Evolutionary conservation across 2,797 vertebrate genomes (phyloP), one percentile per base, ranked within the genome.

Genomic region (Coracias cyanogaster): DNA sequence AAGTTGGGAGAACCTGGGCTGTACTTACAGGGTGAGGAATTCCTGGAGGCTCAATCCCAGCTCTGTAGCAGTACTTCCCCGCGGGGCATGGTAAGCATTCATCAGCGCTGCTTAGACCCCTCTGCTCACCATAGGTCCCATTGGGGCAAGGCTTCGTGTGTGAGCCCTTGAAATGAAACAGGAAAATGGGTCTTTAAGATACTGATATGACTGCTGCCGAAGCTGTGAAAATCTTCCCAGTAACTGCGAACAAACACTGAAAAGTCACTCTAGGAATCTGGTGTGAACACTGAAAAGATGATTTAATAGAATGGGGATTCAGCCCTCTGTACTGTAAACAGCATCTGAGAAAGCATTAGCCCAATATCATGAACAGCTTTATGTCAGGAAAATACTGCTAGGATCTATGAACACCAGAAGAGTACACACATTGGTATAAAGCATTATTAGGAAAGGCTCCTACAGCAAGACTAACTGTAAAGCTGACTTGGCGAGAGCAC

Each of bases 81-180:
- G 95, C 90, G 4, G 99, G 99, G 96, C 99, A 99, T 4, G 71
- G 94, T 7, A 91, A 84, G 82, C 99, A 99, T 20, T 98, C 98
- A 4, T 96, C 97, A 82, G 96, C 82, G 3, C 98, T 98, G 77
- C 98, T 97, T 29, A 99, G 96, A 51, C 99, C 99, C 43, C 98
- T 98, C 77, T 94, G 97, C 37, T 95, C 97, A 43, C 98, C 86
- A 25, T 98, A 99, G 10, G 99, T 99, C 52, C 99, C 99, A 58
- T 98, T 99, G 19, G 99, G 99, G 90, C 99, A 99, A 9, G 99
- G 98, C 82, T 98, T 96, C 6, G 98, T 98, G 67, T 98, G 98
- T 28, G 98, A 98, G 82, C 98, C 97, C 99, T 99, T 48, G 51
- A 76, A 48, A 46, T 1, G 9, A 60, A 64, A 51, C 0, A 73